These are phyloP conservation scores for Sabatieria punctata DNA, from an alignment of 2,888 invertebrate genomes.

Conservation along the genomic window DNA sequence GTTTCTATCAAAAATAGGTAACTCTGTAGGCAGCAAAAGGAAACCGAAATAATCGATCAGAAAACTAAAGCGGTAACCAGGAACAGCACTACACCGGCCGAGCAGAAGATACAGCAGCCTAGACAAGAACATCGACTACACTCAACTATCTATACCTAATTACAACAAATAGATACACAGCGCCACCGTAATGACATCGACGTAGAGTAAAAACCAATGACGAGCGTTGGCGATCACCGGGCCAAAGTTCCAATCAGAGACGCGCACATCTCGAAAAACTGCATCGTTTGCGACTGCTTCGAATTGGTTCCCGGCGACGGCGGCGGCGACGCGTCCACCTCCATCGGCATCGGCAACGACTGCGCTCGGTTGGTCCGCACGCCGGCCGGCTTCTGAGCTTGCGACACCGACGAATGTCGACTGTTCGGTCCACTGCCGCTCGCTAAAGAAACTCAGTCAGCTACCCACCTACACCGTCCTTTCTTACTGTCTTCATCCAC, in stretches of 20 bases:
- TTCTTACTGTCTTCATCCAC: constrained; percentile 30
- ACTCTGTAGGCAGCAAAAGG: no score
- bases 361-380: constrained; percentile 22
- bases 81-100: no score
- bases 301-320: constrained; percentile 20
- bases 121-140: no score
- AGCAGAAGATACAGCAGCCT: no score
- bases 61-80: no score
- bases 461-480: not conserved
- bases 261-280: constrained; percentile 99
- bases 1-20: no score
- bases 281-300: constrained; percentile 75
- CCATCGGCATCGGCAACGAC: constrained; percentile 25
- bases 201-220: no score
- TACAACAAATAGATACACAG: no score
- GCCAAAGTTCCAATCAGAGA: constrained; percentile 93
- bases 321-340: constrained; percentile 16
- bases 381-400: constrained; percentile 23
- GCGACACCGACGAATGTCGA: constrained; percentile 29
- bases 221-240: no score
- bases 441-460: constrained; percentile 12
- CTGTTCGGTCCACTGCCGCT: constrained; percentile 21
- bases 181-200: no score
- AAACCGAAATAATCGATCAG: no score
- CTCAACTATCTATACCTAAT: no score